A percentile compares a stretch with the other conserved stretches of the same genome.
Conservation (phyloP, 2,113 vertebrate genomes). For the Motacilla alba region DNA sequence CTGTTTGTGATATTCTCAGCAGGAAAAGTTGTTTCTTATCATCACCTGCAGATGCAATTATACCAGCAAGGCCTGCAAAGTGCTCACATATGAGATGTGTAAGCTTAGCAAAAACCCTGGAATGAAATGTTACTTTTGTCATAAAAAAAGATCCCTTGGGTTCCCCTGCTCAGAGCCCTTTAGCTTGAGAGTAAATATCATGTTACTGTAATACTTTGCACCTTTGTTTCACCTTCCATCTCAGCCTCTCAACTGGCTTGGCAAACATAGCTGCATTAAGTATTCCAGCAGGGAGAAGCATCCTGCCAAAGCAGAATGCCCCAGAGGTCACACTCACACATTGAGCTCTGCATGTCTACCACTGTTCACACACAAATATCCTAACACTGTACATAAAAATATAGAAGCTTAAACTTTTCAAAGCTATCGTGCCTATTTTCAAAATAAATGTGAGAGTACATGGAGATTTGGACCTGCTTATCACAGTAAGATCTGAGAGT, state of each 20-base stretch:
- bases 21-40: neutral
- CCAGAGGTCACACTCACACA: neutral
- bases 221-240: neutral
- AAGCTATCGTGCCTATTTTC: neutral
- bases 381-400: neutral
- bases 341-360: neutral
- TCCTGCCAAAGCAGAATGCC: neutral
- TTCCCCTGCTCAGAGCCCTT: neutral
- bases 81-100: neutral
- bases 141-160: neutral
- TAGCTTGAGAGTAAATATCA: neutral
- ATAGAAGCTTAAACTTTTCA: neutral
- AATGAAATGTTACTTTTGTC: neutral
- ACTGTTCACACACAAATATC: neutral
- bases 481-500: neutral
- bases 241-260: neutral
- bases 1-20: constrained; percentile 15
- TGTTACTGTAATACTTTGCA: neutral
- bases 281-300: neutral
- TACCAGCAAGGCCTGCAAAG: neutral
- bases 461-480: neutral
- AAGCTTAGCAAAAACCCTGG: neutral
- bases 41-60: constrained; percentile 11
- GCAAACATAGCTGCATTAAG: neutral
- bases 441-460: neutral